Evolutionary conservation across 2,113 vertebrate species (phyloP), one percentile per base, ranked within the genome.

Genomic region (Toxotes jaculatrix): DNA sequence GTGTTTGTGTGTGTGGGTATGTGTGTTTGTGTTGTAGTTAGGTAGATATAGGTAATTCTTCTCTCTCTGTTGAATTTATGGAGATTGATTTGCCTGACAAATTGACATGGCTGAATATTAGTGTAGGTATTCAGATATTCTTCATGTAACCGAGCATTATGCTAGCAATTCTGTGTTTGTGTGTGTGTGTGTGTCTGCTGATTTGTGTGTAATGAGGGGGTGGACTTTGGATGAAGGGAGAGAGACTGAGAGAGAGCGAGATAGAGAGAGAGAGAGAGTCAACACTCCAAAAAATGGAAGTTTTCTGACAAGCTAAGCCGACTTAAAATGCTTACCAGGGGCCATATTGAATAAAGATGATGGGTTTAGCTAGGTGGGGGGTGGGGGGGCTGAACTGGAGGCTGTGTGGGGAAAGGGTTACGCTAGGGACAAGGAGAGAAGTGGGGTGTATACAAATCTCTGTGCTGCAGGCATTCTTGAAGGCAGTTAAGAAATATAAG

Each of bases 321-420:
- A 91, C 87, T 93, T 91, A 87, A 89, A 93, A 91, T 91, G 80
- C 88, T 86, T 80, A 91, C 93, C 88, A 72, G 87, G 72, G 91
- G 91, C 87, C 81, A 92, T 88, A 84, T 81, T 93, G 89, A 93
- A 94, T 93, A 92, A 93, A 94, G 92, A 93, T 93, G 92, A 92
- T 90, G 89, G 88, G 79, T 90, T 94, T 89, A 92, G 85, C 83
- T 80, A 73, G 88, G 77, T 86, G 75, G 56, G n/a, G 71, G 71
- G 49, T 43, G 61, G 77, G 43, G 57, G 74, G 21, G 7, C 32
- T 84, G 76, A 92, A 82, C 85, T 86, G 45, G 66, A 88, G 88
- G 89, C 80, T 83, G 76, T 89, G 76, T 87, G 85, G 45, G 83
- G 47, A 86, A 87, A 79, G 62, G 79, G 87, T 91, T 89, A 87